phyloP scores from a whole-genome alignment of 2,888 invertebrate species.

The Dasypogon diadema region DNA sequence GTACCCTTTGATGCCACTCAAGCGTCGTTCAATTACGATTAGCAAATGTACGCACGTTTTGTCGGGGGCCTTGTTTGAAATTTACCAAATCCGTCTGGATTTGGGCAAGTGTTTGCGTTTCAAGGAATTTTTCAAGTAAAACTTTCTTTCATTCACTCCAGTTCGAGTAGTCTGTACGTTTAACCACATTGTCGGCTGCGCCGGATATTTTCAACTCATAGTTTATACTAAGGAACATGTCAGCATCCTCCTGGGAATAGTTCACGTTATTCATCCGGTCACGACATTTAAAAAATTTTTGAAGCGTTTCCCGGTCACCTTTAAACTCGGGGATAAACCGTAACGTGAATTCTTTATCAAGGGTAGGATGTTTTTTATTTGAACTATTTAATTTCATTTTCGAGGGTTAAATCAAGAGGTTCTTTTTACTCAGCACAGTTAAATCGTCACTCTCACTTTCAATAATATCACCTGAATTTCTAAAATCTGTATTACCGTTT shows the following conservation, averaged over 20 bases:
- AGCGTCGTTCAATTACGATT: neutral
- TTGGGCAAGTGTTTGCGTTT: neutral
- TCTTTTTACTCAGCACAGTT: too few species aligned
- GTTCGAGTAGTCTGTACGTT: neutral
- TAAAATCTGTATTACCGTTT: too few species aligned
- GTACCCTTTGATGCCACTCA: neutral
- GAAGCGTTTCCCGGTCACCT: constrained; percentile 4
- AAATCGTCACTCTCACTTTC: too few species aligned
- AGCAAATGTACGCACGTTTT: neutral
- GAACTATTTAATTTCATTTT: too few species aligned
- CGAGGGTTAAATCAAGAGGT: too few species aligned
- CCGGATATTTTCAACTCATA: neutral
- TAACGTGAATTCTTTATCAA: constrained; percentile 18
- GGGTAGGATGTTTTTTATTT: too few species aligned
- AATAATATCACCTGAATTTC: too few species aligned
- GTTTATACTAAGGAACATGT: neutral
- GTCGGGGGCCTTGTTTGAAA: neutral
- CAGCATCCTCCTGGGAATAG: neutral
- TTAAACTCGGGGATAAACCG: constrained; percentile 43
- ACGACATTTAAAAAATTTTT: constrained; percentile 22
- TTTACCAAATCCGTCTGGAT: constrained; percentile 22
- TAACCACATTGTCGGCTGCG: neutral
- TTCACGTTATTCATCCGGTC: neutral
- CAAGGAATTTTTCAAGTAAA: constrained; percentile 10
- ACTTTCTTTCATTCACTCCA: constrained; percentile 2